Conservation (phyloP, 2,888 invertebrate species). For the Lingula anatina region DNA sequence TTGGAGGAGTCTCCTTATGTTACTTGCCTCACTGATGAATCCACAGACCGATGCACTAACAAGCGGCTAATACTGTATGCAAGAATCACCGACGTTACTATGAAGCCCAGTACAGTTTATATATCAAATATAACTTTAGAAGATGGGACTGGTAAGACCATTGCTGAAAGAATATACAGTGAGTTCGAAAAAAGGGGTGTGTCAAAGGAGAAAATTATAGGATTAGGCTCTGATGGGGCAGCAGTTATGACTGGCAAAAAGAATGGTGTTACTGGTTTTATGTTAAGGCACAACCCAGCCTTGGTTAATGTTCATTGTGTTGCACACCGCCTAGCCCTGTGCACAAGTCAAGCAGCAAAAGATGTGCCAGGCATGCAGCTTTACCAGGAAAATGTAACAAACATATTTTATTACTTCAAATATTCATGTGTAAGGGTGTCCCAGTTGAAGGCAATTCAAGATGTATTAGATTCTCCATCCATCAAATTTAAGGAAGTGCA, state of each 20-base stretch:
- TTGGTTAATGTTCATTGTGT: constrained; percentile 11
- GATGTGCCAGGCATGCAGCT: background rate
- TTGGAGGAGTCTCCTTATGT: constrained; percentile 1
- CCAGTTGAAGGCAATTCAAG: constrained; percentile 7
- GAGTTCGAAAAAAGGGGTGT: constrained; percentile 4
- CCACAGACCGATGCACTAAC: constrained; percentile 9
- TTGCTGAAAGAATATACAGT: constrained; percentile 6
- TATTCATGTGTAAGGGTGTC: constrained; percentile 7
- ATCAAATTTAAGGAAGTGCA: constrained; percentile 14
- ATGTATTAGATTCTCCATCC: constrained; percentile 9
- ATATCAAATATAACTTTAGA: background rate
- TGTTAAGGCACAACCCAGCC: constrained; percentile 9
- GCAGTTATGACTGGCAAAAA: constrained; percentile 9
- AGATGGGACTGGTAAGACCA: constrained; percentile 5
- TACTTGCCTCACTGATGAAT: constrained; percentile 9
- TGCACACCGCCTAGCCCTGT: constrained; percentile 11
- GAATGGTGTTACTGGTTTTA: constrained; percentile 8
- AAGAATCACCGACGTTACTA: constrained; percentile 1
- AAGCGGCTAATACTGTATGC: constrained; percentile 10
- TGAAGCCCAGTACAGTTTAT: background rate
- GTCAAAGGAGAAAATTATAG: constrained; percentile 6
- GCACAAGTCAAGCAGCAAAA: constrained; percentile 7
- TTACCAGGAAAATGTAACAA: constrained; percentile 5
- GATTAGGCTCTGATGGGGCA: constrained; percentile 12
- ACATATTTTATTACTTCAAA: constrained; percentile 13